Percentiles rank a stretch among this genome's conserved stretches.
Evolutionary conservation across 2,888 invertebrate genomes (phyloP).

Genomic region (Noctua comes): DNA sequence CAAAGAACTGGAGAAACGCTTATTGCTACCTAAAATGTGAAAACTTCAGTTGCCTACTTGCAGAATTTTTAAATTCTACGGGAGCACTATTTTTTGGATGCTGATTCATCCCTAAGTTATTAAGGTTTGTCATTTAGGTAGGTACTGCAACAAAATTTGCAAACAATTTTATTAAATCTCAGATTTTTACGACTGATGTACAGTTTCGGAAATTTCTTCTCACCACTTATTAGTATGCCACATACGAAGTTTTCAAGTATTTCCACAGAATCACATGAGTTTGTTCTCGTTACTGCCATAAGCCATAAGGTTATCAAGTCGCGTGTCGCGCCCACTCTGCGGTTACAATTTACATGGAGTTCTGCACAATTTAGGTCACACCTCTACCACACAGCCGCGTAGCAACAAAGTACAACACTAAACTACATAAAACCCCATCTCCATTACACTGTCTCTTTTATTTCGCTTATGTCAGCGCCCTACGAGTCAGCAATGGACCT

Average conservation of each 20-base stretch:
- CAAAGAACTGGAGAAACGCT: background rate
- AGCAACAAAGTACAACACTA: constrained; percentile 9
- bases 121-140: background rate
- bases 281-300: constrained; percentile 38
- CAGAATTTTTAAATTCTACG: background rate
- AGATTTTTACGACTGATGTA: constrained; percentile 38
- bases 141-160: background rate
- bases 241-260: constrained; percentile 49
- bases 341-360: constrained; percentile 65
- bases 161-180: constrained; percentile 8
- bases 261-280: constrained; percentile 55
- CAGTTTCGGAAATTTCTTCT: constrained; percentile 39
- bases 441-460: constrained; percentile 50
- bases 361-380: constrained; percentile 51
- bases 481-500: constrained; percentile 55
- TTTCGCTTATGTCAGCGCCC: background rate
- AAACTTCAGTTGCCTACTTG: background rate
- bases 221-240: constrained; percentile 61
- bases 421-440: constrained; percentile 5
- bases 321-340: constrained; percentile 67
- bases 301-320: constrained; percentile 65
- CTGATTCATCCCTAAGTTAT: constrained; percentile 24
- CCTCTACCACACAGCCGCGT: constrained; percentile 29
- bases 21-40: background rate
- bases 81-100: background rate